Conservation (phyloP, 92 coral and sea anemone species). For the Micromussa lordhowensis region DNA sequence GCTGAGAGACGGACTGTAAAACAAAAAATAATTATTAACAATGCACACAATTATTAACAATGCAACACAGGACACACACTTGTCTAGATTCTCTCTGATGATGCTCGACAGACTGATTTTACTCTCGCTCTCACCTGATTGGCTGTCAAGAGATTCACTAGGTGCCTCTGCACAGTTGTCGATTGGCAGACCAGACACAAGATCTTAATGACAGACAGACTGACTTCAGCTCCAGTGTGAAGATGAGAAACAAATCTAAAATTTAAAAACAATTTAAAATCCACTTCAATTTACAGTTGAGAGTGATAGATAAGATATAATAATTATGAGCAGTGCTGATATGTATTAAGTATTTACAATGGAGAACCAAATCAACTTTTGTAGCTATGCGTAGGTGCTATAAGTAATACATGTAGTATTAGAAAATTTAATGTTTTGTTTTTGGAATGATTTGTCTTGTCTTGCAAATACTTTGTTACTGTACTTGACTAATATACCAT, state of each 20-base stretch:
- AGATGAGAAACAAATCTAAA: constrained; percentile 85
- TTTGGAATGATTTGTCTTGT: too few relatives aligned
- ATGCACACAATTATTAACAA: too few relatives aligned
- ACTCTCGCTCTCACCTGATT: constrained; percentile 71
- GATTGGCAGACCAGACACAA: constrained; percentile 87
- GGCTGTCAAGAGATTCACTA: constrained; percentile 82
- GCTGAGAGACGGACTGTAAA: constrained; percentile 75
- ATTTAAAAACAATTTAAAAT: background rate
- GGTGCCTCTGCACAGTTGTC: constrained; percentile 83
- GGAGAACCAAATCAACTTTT: too few relatives aligned
- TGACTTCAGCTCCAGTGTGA: constrained; percentile 90
- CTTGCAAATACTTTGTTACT: too few relatives aligned
- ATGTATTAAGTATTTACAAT: too few relatives aligned
- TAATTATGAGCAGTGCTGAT: too few relatives aligned
- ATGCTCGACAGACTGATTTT: background rate
- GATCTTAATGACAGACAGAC: constrained; percentile 86
- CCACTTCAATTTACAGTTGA: too few relatives aligned
- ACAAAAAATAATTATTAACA: background rate
- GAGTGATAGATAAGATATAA: too few relatives aligned
- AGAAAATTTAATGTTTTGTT: too few relatives aligned
- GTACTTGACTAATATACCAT: too few relatives aligned
- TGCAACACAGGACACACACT: background rate
- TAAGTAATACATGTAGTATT: too few relatives aligned
- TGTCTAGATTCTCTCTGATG: background rate
- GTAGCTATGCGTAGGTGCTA: too few relatives aligned